Evolutionary conservation across 1,140 invertebrate genomes (phyloP), one percentile per base, ranked within the genome.

Genomic region (Trichomalopsis sarcophagae): DNA sequence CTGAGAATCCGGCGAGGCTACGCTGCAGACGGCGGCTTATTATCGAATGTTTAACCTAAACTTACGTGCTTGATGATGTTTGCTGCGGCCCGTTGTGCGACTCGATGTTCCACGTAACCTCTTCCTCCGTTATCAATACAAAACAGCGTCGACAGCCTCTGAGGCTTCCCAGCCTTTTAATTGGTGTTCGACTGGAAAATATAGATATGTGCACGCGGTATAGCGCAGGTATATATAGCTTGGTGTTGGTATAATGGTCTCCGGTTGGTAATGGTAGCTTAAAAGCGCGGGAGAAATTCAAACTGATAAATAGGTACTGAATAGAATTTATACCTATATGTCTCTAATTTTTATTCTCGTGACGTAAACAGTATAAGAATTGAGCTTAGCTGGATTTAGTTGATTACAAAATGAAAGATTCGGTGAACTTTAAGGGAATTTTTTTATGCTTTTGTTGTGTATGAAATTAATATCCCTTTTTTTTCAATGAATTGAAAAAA

Each of bases 381-480:
- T 36, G 33, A 36, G 33, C 5, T 36, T 36, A 36, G 33, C 33
- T 4, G 5, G 33, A 36, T 36, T 36, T 36, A 36, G 3, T 36
- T 6, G 5, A 36, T 4, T 36, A 81, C 93, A 96, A 87, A 97
- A 96, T 94, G 98, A 99, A 93, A 98, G 94, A 95, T 85, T 79
- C 44, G 47, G 30, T 55, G 40, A 66, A 74, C 27, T 84, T 55
- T 55, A 74, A 79, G n/a, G 9, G 21, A 76, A 21, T 6, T 69
- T 79, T 79, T 47, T 44, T 77, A 68, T 40, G 13, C 17, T 84
- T 79, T 84, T 84, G 27, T 23, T 71, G 73, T 55, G 21, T 50
- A 55, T 55, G 50, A 68, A 44, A 85, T 47, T 69, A 68, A 66
- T 84, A 68, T 81, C 27, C 27, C 27, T 27, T 27, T 27, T 27